Evolutionary conservation across 2,888 invertebrate genomes (phyloP).

Genomic region (Ischnura elegans): DNA sequence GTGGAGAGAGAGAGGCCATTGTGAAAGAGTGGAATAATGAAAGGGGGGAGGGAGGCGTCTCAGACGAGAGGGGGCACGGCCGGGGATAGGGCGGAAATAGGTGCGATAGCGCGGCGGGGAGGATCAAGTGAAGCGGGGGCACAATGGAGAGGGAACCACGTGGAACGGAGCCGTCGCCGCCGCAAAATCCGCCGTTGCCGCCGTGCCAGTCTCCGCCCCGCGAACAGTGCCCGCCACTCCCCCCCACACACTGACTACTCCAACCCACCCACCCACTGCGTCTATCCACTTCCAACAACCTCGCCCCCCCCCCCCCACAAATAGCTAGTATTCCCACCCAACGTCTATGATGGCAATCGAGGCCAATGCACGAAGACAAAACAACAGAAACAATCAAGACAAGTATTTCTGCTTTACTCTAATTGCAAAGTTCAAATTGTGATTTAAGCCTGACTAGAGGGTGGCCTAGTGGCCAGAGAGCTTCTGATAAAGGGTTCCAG

Average conservation of each 20-base stretch:
- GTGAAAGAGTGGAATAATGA: conserved; percentile 31
- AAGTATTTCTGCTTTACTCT: too few species aligned
- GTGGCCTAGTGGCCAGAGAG: too few species aligned
- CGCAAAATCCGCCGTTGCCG: conserved; percentile 29
- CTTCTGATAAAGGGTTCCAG: too few species aligned
- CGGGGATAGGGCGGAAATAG: not conserved
- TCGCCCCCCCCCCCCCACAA: not conserved
- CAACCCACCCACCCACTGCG: not conserved
- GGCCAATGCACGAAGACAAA: too few species aligned
- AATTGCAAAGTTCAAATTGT: too few species aligned
- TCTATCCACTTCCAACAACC: not conserved
- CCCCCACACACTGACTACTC: not conserved
- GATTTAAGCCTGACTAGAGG: too few species aligned
- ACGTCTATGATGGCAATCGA: too few species aligned
- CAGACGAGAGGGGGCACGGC: not conserved
- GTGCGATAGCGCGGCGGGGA: not conserved
- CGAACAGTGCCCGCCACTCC: not conserved
- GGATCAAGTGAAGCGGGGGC: not conserved
- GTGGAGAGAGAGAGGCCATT: not conserved
- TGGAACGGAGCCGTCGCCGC: conserved; percentile 60
- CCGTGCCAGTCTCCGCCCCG: conserved; percentile 37
- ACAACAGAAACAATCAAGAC: too few species aligned
- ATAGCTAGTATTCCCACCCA: too few species aligned
- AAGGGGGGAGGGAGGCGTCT: not conserved
- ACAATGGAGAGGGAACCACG: conserved; percentile 56